These are phyloP conservation scores for Gasterosteus aculeatus DNA, from an alignment of 2,113 vertebrate species.

Conservation along the genomic window DNA sequence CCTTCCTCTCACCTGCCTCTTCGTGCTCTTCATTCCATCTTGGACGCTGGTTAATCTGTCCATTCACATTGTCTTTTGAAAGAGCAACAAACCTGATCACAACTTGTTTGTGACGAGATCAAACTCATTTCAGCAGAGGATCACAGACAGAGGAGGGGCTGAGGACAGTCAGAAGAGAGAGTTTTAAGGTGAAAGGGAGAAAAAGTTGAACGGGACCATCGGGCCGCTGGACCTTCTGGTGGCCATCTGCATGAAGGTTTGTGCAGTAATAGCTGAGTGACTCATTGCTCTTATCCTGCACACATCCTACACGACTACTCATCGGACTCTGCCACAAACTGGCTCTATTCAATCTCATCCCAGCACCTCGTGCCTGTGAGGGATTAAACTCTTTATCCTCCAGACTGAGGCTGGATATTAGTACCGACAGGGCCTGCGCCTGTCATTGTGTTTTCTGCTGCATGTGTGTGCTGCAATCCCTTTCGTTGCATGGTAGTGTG, in stretches of 20 bases:
- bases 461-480: slow-evolving; percentile 17
- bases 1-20: not conserved
- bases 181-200: not conserved
- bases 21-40: slow-evolving; percentile 17
- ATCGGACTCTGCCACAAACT: slow-evolving; percentile 38
- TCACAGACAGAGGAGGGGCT: not conserved
- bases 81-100: slow-evolving; percentile 63
- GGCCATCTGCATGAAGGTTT: slow-evolving; percentile 22
- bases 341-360: slow-evolving; percentile 63
- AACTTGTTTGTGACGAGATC: slow-evolving; percentile 44
- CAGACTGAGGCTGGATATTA: slow-evolving; percentile 63
- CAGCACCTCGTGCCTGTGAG: slow-evolving; percentile 59
- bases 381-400: slow-evolving; percentile 76
- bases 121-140: slow-evolving; percentile 34
- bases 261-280: slow-evolving; percentile 49
- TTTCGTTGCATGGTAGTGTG: slow-evolving; percentile 10
- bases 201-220: slow-evolving; percentile 7
- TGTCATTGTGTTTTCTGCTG: slow-evolving; percentile 53
- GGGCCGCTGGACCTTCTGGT: slow-evolving; percentile 27
- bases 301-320: slow-evolving; percentile 35
- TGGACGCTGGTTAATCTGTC: slow-evolving; percentile 27
- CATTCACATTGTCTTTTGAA: slow-evolving; percentile 21
- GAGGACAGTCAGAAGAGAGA: slow-evolving; percentile 1
- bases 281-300: slow-evolving; percentile 49
- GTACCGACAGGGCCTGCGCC: slow-evolving; percentile 41